Evolutionary conservation across 2,888 invertebrate species (phyloP), one percentile per base, ranked within the genome.

Genomic region (Himalopsyche tibetana): DNA sequence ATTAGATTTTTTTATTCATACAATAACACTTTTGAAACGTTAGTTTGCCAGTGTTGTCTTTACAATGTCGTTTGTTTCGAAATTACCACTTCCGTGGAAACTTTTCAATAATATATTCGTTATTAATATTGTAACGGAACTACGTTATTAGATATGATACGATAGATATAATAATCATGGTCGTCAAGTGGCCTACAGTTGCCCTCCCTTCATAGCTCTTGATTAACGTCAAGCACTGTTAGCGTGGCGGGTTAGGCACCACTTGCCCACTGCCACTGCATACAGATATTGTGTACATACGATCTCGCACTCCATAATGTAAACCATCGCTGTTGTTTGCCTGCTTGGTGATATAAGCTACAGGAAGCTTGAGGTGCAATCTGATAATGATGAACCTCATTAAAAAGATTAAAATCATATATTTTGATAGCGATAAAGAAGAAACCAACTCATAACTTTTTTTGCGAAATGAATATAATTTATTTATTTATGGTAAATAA

Each of bases 211-310:
- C 74, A 36, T 36, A 74, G 74, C 74, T 74, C 74, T 74, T 74
- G 74, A 74, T 74, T 74, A 69, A 74, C 74, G 74, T 38, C 36
- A 74, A 74, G 74, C 74, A 74, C 74, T 74, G 74, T 74, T 74
- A 15, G 36, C 74, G 74, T 19, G 19, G 74, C 12, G 74, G 74
- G 74, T 12, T 74, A 74, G 74, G 74, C 36, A 74, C 74, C 74
- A 74, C 74, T 74, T 74, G 12, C 74, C 36, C 36, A 36, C 74
- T 74, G 38, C 28, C 36, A 74, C 36, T 36, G 74, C 74, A 74
- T 36, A 74, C 36, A 74, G 19, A 74, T 74, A 63, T 74, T 74
- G 36, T 74, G 36, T 74, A 28, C 36, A 74, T 74, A 36, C 12
- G 15, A 74, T 74, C 74, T 36, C 74, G 38, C 74, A 74, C 74